phyloP scores from a whole-genome alignment of 53 echinoderm and acorn worm genomes.

The Patiria pectinifera region DNA sequence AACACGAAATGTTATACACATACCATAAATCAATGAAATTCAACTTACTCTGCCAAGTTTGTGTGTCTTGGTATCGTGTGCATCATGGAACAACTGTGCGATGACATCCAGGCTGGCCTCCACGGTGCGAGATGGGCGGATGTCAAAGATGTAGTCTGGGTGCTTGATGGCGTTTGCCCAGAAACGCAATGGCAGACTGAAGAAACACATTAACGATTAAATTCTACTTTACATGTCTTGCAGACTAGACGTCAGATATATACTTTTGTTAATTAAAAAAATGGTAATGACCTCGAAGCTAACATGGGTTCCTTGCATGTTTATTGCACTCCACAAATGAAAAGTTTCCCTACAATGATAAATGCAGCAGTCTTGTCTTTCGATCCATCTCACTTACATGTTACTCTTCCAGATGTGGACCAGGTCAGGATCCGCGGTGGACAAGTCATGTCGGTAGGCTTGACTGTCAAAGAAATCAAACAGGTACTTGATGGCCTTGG shows the following conservation, averaged over 20 bases:
- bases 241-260: constrained; percentile 86
- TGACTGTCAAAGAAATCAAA: constrained; percentile 96
- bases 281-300: no score
- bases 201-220: constrained; percentile 75
- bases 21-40: not conserved
- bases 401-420: constrained; percentile 95
- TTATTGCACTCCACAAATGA: no score
- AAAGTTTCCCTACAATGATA: no score
- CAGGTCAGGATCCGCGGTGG: constrained; percentile 66
- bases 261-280: constrained; percentile 15
- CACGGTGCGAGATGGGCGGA: no score
- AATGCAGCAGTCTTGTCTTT: constrained; percentile 66
- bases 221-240: constrained; percentile 14
- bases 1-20: no score
- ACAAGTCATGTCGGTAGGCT: constrained; percentile 69
- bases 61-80: constrained; percentile 67
- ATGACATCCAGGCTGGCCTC: no score
- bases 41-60: constrained; percentile 59
- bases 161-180: no score
- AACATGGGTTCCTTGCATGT: no score
- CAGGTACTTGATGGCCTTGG: constrained; percentile 84
- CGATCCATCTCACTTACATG: constrained; percentile 84
- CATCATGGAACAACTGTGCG: no score
- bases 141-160: no score
- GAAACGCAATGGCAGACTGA: constrained; percentile 44